Evolutionary conservation across 1,140 invertebrate genomes (phyloP), one percentile per base, ranked within the genome.

Genomic region (Calliphora vicina): DNA sequence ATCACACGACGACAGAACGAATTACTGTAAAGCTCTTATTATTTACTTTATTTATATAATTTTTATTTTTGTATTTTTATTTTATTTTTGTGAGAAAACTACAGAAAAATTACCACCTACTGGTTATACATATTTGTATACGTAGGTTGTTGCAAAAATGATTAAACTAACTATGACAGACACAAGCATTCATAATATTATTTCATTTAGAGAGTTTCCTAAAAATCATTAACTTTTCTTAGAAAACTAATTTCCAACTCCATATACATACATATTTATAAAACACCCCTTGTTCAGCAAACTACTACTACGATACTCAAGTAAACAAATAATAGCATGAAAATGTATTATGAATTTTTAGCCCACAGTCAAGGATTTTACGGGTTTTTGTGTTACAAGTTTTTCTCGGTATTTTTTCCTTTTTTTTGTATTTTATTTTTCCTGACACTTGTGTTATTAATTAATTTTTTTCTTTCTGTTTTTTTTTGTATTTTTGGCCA

Each of bases 31-130:
- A 50, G 57, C 57, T 67, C 23, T 67, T 67, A 20, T 20, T 67
- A 67, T 67, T 67, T 67, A 67, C 61, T 67, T 67, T 67, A 67
- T 67, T 67, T 67, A 25, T 67, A 67, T 25, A 67, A 6, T 67
- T 67, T 67, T n/a, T 57, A 17, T 57, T 57, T 57, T 57, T 12
- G 13, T 57, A 17, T 57, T 57, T 57, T 17, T 57, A 0, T 57
- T 57, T 67, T 67, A 8, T 20, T 67, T 67, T 20, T 67, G 1
- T 0, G 10, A 25, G 23, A 67, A 67, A 67, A 9, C 8, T 23
- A 67, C 61, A 67, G 61, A 67, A 67, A 23, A 23, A 67, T 67
- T 67, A 67, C 20, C 61, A 67, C 6, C 61, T 57, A 67, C 61
- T 67, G 50, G n/a, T 57, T 17, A 57, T 57, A 13, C 6, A 17